Percentiles rank a stretch among this genome's conserved stretches.
phyloP scores from a whole-genome alignment of 2,113 vertebrate genomes.

The Nothocercus nigrocapillus region DNA sequence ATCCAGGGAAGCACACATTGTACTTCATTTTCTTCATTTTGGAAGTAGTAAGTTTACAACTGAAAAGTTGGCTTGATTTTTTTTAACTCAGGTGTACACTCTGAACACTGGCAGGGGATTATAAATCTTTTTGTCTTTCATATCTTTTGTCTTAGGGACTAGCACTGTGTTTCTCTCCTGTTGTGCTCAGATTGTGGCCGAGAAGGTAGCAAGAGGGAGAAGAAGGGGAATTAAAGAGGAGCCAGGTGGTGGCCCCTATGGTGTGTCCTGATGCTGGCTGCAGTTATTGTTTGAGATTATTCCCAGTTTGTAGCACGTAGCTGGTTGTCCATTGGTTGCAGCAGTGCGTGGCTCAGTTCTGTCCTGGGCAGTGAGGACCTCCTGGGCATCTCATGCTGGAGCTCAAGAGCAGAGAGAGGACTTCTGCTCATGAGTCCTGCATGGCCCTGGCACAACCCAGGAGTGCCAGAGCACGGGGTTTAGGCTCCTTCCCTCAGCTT shows the following conservation, averaged over 20 bases:
- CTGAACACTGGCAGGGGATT: neutral
- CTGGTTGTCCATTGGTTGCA: constrained; percentile 19
- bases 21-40: neutral
- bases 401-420: neutral
- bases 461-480: neutral
- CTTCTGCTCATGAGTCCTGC: neutral
- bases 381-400: neutral
- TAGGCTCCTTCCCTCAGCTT: neutral
- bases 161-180: neutral
- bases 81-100: neutral
- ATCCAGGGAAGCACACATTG: neutral
- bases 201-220: neutral
- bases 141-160: neutral
- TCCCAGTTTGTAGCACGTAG: neutral
- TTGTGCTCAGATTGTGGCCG: neutral
- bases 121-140: neutral
- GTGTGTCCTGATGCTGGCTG: neutral
- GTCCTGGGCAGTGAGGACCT: neutral
- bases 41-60: neutral
- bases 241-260: too few relatives aligned
- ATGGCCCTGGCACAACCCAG: neutral
- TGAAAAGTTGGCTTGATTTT: neutral
- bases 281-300: neutral
- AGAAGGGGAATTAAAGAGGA: neutral
- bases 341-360: neutral